Conservation (phyloP, 1,140 invertebrate species). For the Drosophila pruinosa region DNA sequence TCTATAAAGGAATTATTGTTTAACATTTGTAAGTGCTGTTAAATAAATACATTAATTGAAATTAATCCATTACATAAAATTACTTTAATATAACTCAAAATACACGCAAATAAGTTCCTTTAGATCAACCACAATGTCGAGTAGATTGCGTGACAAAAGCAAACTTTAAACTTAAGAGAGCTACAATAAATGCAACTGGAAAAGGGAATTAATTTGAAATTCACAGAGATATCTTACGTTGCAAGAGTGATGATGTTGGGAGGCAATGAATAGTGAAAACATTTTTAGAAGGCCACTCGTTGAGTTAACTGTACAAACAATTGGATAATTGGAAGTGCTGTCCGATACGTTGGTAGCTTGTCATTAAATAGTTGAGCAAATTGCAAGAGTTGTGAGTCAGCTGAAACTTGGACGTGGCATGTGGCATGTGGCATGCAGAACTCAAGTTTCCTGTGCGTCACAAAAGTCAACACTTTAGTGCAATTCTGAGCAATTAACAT, state of each 20-base stretch:
- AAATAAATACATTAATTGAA: no score
- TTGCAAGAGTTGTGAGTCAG: constrained; percentile 19
- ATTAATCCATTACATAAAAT: no score
- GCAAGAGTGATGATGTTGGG: constrained; percentile 1
- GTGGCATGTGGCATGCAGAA: constrained; percentile 46
- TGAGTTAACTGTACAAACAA: constrained; percentile 19
- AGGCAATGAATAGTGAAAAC: constrained; percentile 25
- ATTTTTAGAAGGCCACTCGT: constrained; percentile 24
- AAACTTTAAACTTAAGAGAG: not conserved
- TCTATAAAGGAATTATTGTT: no score
- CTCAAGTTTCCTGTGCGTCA: constrained; percentile 60
- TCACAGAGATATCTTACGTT: not conserved
- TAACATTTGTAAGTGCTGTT: no score
- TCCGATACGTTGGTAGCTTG: constrained; percentile 32
- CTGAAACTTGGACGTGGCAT: not conserved
- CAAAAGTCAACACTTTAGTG: constrained; percentile 76
- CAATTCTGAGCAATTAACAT: constrained; percentile 76
- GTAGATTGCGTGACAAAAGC: not conserved
- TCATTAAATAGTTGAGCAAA: constrained; percentile 49
- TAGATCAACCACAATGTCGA: not conserved
- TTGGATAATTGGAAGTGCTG: constrained; percentile 46
- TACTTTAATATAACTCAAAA: no score
- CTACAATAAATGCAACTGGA: not conserved
- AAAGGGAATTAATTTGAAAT: not conserved
- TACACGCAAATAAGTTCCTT: not conserved